Evolutionary conservation across 53 echinoderm and acorn worm species (phyloP).

Genomic region (Echinarachnius parma): DNA sequence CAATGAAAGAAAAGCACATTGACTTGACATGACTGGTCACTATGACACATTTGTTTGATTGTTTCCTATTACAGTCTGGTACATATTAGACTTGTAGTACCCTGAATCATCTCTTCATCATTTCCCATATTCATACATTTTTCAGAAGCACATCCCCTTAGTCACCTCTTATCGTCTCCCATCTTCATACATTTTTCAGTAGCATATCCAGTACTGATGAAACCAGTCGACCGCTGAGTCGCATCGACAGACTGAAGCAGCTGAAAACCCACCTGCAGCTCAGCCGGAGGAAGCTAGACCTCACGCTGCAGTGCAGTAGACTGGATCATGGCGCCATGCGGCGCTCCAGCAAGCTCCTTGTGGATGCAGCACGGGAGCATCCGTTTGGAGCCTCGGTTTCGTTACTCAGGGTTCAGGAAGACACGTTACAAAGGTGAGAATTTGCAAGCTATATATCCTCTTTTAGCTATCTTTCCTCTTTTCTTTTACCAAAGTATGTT

Average conservation of each 20-base stretch:
- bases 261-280: slow-evolving; percentile 56
- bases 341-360: slow-evolving; percentile 64
- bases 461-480: neutral
- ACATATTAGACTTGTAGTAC: no score
- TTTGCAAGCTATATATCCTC: neutral
- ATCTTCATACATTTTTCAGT: slow-evolving; percentile 11
- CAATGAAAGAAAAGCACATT: no score
- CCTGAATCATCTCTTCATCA: no score
- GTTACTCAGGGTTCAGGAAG: slow-evolving; percentile 52
- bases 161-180: no score
- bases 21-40: no score
- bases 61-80: no score
- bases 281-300: slow-evolving; percentile 53
- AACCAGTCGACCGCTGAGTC: slow-evolving; percentile 29
- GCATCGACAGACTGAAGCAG: slow-evolving; percentile 55
- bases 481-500: neutral
- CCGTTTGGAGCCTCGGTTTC: slow-evolving; percentile 89
- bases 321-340: slow-evolving; percentile 46
- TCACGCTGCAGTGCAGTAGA: slow-evolving; percentile 57
- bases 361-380: slow-evolving; percentile 84
- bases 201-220: slow-evolving; percentile 40
- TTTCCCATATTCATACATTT: no score
- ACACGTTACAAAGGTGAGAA: slow-evolving; percentile 68
- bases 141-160: no score
- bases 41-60: no score